Evolutionary conservation across 2,113 vertebrate genomes (phyloP), one percentile per base, ranked within the genome.

Genomic region (Rousettus leschenaultii): DNA sequence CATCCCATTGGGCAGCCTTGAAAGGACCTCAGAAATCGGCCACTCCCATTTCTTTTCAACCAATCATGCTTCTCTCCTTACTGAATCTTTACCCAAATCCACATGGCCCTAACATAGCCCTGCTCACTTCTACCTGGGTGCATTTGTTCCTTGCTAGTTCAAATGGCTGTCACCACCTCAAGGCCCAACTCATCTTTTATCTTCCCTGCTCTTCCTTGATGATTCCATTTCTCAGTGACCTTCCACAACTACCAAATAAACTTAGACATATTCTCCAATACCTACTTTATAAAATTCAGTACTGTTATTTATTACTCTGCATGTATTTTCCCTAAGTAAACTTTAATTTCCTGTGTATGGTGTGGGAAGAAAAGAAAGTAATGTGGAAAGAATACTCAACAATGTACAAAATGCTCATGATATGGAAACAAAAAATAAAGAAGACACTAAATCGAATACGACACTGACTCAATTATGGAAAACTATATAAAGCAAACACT

Each of bases 401-500:
- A 51, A 84, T 22, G 18, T 82, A 51, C 22, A 86, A 66, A 86
- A 74, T 94, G 73, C 21, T 89, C 6, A 66, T 66, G 55, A 53
- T 63, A 12, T 33, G 68, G 73, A 93, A 91, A 73, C 21, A 53
- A 95, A 28, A 65, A 53, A 73, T 11, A 66, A 84, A 65, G n/a
- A 75, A 84, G 11, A 40, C 6, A 63, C 21, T 63, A 45, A 85
- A 38, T 66, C 35, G 30, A 94, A 77, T 43, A 40, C 8, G 74
- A 28, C 73, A 73, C 78, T 96, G 68, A 87, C 68, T 86, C 82
- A 68, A 77, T 85, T 77, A 73, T 38, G 40, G 74, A 92, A 91
- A 94, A 86, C 2, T 68, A 7, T 53, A 43, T 33, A 13, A 68
- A 18, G 22, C 16, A 89, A 89, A 84, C n/a, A 84, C 21, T 78